Conservation (phyloP, 2,797 vertebrate genomes). For the Mus minutoides region DNA sequence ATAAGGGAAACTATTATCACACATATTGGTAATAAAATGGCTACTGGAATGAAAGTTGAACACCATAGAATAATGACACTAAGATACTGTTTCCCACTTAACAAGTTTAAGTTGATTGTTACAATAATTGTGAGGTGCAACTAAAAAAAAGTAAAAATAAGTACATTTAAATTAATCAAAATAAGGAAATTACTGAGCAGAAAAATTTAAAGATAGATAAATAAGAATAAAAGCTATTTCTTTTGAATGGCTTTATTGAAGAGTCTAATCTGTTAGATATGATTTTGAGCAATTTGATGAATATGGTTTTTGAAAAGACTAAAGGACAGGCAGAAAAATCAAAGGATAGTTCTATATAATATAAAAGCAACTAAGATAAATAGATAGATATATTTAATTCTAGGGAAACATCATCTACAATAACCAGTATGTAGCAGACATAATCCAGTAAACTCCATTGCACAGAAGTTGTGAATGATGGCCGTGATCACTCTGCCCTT, state of each 20-base stretch:
- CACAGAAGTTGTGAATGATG: background rate
- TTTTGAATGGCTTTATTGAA: too few relatives aligned
- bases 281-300: background rate
- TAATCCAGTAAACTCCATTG: background rate
- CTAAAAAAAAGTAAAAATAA: background rate
- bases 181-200: background rate
- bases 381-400: background rate
- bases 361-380: background rate
- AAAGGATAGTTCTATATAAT: background rate
- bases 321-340: background rate
- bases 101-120: background rate
- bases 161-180: background rate
- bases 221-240: background rate
- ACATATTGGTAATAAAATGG: background rate
- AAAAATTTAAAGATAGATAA: background rate
- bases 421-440: background rate
- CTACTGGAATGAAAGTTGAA: background rate
- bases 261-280: background rate
- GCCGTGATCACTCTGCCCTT: background rate
- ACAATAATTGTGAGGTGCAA: background rate
- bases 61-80: background rate
- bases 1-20: background rate
- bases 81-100: background rate
- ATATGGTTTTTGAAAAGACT: background rate
- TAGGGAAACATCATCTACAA: background rate